These are phyloP conservation scores for Lithophane semibrunnea DNA, from an alignment of 2,888 invertebrate species.

Conservation along the genomic window DNA sequence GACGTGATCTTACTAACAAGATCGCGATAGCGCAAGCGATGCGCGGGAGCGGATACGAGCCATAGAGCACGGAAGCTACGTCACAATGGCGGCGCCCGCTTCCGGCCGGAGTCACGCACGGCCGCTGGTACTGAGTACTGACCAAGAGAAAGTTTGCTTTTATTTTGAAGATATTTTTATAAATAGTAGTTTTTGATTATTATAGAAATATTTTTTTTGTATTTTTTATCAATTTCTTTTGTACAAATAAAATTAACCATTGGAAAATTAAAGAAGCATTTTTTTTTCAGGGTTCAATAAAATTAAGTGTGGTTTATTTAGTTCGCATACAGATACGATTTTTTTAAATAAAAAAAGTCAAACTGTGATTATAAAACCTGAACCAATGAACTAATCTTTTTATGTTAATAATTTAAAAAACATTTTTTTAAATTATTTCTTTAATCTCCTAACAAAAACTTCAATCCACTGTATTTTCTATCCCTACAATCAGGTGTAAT, in stretches of 20 bases:
- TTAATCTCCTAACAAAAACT: background rate
- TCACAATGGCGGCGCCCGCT: constrained; percentile 76
- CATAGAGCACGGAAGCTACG: constrained; percentile 80
- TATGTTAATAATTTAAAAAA: no score
- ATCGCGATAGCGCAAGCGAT: constrained; percentile 75
- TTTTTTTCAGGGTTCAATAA: background rate
- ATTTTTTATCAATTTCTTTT: background rate
- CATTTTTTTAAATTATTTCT: no score
- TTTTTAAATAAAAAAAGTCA: background rate
- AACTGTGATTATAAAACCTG: no score
- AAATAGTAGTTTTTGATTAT: background rate
- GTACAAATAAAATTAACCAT: background rate
- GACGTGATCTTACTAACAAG: constrained; percentile 70
- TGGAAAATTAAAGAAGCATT: background rate
- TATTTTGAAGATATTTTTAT: constrained; percentile 36
- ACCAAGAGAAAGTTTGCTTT: constrained; percentile 65
- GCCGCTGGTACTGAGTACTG: constrained; percentile 64
- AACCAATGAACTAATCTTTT: no score
- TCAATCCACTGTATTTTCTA: constrained; percentile 65
- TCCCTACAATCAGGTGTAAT: constrained; percentile 78
- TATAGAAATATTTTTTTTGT: no score
- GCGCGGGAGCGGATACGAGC: constrained; percentile 73
- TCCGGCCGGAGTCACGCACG: constrained; percentile 84
- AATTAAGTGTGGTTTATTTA: background rate
- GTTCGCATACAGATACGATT: background rate